phyloP scores from a whole-genome alignment of 2,113 vertebrate genomes.

The Anhinga anhinga region DNA sequence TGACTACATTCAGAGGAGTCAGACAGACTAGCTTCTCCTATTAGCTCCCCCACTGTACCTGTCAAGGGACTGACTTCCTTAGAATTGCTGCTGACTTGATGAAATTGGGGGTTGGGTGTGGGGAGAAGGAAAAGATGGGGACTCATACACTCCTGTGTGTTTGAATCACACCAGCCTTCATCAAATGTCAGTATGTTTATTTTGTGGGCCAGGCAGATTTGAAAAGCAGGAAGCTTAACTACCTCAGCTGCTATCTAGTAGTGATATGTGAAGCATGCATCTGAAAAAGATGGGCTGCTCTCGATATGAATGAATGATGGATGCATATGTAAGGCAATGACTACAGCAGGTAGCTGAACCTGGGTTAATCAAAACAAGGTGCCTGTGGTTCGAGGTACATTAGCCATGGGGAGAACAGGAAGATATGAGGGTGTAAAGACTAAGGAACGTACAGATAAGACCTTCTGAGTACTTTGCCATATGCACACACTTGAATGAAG shows the following conservation, averaged over 20 bases:
- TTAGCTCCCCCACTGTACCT: neutral
- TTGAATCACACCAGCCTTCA: neutral
- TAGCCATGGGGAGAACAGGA: neutral
- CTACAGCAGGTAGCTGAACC: neutral
- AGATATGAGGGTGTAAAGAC: neutral
- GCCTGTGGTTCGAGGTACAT: neutral
- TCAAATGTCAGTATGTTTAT: neutral
- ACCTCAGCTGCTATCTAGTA: neutral
- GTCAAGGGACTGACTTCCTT: neutral
- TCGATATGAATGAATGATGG: neutral
- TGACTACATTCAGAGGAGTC: neutral
- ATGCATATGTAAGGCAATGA: neutral
- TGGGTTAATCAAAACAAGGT: neutral
- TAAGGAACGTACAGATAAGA: neutral
- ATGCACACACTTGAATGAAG: neutral
- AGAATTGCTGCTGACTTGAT: neutral
- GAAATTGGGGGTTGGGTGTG: neutral
- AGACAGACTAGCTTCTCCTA: neutral
- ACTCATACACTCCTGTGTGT: neutral
- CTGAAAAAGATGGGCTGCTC: neutral
- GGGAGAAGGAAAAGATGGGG: neutral
- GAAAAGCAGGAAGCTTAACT: neutral
- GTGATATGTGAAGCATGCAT: accelerated
- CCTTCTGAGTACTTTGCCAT: neutral
- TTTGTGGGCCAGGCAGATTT: neutral